phyloP scores from a whole-genome alignment of 2,797 vertebrate genomes.

The Lacerta viridis region DNA sequence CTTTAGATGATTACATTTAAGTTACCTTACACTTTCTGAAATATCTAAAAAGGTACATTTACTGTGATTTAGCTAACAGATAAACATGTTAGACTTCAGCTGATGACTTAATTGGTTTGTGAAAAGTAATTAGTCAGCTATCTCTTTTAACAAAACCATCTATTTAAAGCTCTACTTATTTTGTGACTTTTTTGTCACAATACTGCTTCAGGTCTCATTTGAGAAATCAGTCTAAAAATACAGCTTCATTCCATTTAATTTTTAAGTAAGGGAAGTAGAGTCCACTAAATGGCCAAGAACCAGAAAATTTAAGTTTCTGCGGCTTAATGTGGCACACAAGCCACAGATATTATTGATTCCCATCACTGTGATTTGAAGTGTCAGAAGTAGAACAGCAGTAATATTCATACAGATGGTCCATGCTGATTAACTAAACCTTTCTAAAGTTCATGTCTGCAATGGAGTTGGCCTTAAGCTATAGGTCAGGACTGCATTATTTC shows the following conservation, averaged over 20 bases:
- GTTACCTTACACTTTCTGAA: neutral
- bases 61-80: neutral
- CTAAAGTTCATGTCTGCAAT: neutral
- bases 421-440: neutral
- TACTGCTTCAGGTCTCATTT: neutral
- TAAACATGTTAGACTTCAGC: neutral
- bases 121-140: neutral
- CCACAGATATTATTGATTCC: neutral
- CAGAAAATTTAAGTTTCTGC: neutral
- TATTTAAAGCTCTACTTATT: neutral
- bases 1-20: neutral
- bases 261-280: constrained; percentile 24
- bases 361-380: neutral
- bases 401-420: neutral
- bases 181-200: neutral
- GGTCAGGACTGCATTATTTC: neutral
- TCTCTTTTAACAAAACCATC: neutral
- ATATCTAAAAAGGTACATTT: neutral
- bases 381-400: neutral
- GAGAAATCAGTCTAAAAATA: neutral
- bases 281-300: neutral
- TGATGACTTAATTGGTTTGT: neutral
- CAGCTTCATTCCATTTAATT: constrained; percentile 18
- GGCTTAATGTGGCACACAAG: neutral
- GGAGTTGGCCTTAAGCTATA: neutral